Conservation (phyloP, 2,113 vertebrate genomes). For the Strix aluco region DNA sequence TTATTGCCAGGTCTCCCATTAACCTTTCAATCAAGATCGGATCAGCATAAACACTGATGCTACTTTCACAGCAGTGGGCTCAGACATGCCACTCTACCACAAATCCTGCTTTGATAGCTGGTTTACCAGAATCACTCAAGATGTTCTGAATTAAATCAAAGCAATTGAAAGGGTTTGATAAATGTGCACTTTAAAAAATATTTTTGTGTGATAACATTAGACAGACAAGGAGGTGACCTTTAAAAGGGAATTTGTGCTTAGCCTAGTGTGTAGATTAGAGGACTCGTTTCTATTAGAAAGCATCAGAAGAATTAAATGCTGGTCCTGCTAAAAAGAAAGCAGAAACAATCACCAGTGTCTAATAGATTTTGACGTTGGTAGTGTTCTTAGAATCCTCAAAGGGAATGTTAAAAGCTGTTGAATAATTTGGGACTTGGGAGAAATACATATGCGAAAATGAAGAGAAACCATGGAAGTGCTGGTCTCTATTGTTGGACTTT, state of each 20-base stretch:
- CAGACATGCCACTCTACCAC: not conserved
- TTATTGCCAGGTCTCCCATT: constrained; percentile 59
- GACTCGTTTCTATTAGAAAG: not conserved
- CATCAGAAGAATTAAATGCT: constrained; percentile 49
- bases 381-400: constrained; percentile 55
- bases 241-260: constrained; percentile 39
- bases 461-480: not conserved
- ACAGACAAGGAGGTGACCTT: constrained; percentile 54
- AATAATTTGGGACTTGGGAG: constrained; percentile 51
- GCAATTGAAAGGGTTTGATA: constrained; percentile 1
- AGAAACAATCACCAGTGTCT: constrained; percentile 14
- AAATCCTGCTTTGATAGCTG: constrained; percentile 32
- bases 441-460: constrained; percentile 26
- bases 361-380: constrained; percentile 36
- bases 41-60: constrained; percentile 57
- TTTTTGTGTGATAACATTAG: constrained; percentile 16
- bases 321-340: constrained; percentile 42
- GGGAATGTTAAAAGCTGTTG: constrained; percentile 39
- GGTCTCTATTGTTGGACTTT: constrained; percentile 7
- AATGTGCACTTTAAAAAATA: constrained; percentile 20
- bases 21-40: constrained; percentile 71
- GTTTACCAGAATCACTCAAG: not conserved
- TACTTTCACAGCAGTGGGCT: not conserved
- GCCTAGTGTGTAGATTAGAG: constrained; percentile 18
- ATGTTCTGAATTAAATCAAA: constrained; percentile 39